These are phyloP conservation scores for Cranoglanis bouderius DNA, from an alignment of 2,113 vertebrate species.

Conservation along the genomic window DNA sequence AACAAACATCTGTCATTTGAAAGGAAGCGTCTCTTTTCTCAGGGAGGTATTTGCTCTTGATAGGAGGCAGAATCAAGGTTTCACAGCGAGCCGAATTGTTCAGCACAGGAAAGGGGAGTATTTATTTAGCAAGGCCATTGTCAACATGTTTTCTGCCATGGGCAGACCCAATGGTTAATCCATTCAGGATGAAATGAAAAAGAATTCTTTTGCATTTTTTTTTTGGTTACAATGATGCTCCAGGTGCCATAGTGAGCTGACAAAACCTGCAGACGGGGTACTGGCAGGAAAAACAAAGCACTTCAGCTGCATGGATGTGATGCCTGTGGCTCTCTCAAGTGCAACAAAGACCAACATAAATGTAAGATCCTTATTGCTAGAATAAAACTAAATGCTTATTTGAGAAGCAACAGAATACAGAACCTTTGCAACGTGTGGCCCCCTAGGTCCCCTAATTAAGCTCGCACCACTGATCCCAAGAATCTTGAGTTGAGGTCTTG, in stretches of 20 bases:
- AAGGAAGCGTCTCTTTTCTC: conserved; percentile 67
- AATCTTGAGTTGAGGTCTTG: conserved; percentile 76
- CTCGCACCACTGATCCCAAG: conserved; percentile 76
- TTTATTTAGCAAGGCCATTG: conserved; percentile 81
- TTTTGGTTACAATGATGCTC: conserved; percentile 83
- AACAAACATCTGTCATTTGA: conserved; percentile 77
- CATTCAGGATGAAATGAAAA: conserved; percentile 75
- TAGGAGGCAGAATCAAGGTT: conserved; percentile 72
- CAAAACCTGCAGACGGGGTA: conserved; percentile 70
- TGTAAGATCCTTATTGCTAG: conserved; percentile 83
- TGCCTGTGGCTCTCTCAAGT: conserved; percentile 74
- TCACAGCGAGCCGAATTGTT: conserved; percentile 75
- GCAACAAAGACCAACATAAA: conserved; percentile 82
- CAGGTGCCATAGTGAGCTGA: conserved; percentile 78
- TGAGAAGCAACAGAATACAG: conserved; percentile 77
- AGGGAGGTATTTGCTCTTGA: conserved; percentile 64
- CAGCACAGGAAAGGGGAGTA: conserved; percentile 70
- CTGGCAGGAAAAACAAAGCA: conserved; percentile 78
- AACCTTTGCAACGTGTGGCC: conserved; percentile 74
- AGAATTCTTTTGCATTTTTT: conserved; percentile 73
- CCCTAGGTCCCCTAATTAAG: conserved; percentile 79
- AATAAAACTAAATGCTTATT: conserved; percentile 87
- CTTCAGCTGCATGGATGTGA: conserved; percentile 79
- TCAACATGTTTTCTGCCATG: conserved; percentile 77
- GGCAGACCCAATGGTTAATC: conserved; percentile 72